These are phyloP conservation scores for Spodoptera frugiperda DNA, from an alignment of 1,140 invertebrate species.

Conservation along the genomic window DNA sequence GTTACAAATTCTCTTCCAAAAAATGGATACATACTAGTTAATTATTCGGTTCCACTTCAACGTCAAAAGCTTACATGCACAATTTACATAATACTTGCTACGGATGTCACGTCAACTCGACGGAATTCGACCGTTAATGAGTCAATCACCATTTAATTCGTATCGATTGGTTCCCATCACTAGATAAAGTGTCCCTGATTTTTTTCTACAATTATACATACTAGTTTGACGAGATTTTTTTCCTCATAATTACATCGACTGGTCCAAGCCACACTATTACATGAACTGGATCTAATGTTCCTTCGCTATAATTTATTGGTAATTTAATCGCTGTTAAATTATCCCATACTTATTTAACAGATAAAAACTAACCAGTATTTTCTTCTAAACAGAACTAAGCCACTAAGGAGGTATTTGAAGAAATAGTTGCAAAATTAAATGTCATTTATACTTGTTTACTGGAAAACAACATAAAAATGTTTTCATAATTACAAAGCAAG, in stretches of 20 bases:
- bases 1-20: no score
- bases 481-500: slow-evolving; percentile 27
- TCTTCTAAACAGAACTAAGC: background rate
- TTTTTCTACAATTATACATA: slow-evolving; percentile 53
- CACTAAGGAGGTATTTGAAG: background rate
- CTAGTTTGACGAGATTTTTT: slow-evolving; percentile 55
- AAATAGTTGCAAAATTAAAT: slow-evolving; percentile 29
- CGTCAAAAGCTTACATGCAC: background rate
- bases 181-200: slow-evolving; percentile 50
- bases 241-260: slow-evolving; percentile 45
- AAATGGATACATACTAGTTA: no score
- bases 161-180: slow-evolving; percentile 44
- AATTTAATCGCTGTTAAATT: slow-evolving; percentile 16
- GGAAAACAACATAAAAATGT: slow-evolving; percentile 25
- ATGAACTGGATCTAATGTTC: slow-evolving; percentile 23
- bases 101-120: slow-evolving; percentile 16
- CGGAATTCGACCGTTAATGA: slow-evolving; percentile 15
- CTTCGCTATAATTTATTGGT: slow-evolving; percentile 32
- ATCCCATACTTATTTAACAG: background rate
- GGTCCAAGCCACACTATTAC: slow-evolving; percentile 38
- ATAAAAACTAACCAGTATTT: background rate
- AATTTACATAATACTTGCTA: slow-evolving; percentile 19
- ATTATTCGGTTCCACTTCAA: no score
- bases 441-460: slow-evolving; percentile 21
- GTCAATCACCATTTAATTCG: slow-evolving; percentile 31